These are phyloP conservation scores for Protophormia terraenovae DNA, from an alignment of 2,888 invertebrate genomes.

Conservation along the genomic window DNA sequence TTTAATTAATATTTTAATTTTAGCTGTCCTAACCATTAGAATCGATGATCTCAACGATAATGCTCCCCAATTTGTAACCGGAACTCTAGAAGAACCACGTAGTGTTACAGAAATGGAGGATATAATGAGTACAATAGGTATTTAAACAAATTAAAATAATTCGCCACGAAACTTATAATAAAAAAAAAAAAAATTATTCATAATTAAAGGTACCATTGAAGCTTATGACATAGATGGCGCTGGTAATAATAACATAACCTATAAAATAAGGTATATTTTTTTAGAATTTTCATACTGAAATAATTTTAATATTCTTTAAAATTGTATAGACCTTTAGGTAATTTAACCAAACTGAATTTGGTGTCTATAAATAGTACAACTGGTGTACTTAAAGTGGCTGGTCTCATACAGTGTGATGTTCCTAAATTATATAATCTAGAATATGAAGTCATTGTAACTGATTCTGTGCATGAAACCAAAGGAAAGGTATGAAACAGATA, in stretches of 20 bases:
- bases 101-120: slow-evolving; percentile 83
- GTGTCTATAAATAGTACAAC: slow-evolving; percentile 82
- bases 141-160: slow-evolving; percentile 69
- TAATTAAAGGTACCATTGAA: slow-evolving; percentile 81
- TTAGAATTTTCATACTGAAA: slow-evolving; percentile 62
- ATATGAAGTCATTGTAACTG: slow-evolving; percentile 83
- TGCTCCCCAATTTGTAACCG: slow-evolving; percentile 83
- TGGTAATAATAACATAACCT: slow-evolving; percentile 83
- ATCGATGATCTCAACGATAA: slow-evolving; percentile 86
- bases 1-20: neutral
- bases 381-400: slow-evolving; percentile 83
- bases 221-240: slow-evolving; percentile 86
- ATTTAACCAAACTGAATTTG: slow-evolving; percentile 80
- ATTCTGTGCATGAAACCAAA: slow-evolving; percentile 77
- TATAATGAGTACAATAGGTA: slow-evolving; percentile 82
- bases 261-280: slow-evolving; percentile 82
- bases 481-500: slow-evolving; percentile 78
- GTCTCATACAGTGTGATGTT: slow-evolving; percentile 83
- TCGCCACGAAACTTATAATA: neutral
- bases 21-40: slow-evolving; percentile 84
- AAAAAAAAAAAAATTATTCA: neutral
- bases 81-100: slow-evolving; percentile 80
- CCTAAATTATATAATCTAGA: slow-evolving; percentile 82
- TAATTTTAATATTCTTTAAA: slow-evolving; percentile 4
- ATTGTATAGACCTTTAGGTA: slow-evolving; percentile 57